These are phyloP conservation scores for Gymnosoma rotundatum DNA, from an alignment of 2,888 invertebrate genomes.

Conservation along the genomic window DNA sequence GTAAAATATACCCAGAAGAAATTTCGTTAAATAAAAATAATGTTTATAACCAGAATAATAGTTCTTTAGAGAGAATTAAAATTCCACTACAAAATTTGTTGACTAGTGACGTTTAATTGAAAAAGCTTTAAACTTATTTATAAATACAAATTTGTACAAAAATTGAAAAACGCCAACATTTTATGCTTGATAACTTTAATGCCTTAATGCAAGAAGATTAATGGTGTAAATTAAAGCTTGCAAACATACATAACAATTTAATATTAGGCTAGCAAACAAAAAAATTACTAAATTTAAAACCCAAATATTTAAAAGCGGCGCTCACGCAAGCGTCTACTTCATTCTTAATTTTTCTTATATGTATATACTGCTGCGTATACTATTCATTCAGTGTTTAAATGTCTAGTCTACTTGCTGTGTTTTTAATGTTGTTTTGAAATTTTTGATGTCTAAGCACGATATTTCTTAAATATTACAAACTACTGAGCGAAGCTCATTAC, in stretches of 20 bases:
- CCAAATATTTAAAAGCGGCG: constrained; percentile 35
- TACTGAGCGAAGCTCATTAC: neutral
- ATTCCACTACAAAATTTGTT: constrained; percentile 1
- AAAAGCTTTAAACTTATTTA: neutral
- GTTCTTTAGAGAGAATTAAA: neutral
- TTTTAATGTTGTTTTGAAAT: constrained; percentile 16
- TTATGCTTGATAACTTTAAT: constrained; percentile 45
- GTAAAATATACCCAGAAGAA: neutral
- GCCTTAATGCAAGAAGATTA: constrained; percentile 23
- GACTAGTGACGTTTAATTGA: neutral
- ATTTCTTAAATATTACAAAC: constrained; percentile 20
- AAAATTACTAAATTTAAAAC: constrained; percentile 6
- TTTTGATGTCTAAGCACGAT: constrained; percentile 28
- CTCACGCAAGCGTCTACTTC: constrained; percentile 62
- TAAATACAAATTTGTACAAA: constrained; percentile 32
- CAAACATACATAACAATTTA: constrained; percentile 4
- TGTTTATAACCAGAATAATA: neutral
- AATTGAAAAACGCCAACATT: constrained; percentile 33
- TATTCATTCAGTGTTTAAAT: constrained; percentile 32
- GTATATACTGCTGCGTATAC: constrained; percentile 20
- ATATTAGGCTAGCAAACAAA: constrained; percentile 8
- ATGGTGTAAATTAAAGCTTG: constrained; percentile 46
- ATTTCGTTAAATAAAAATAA: constrained; percentile 20
- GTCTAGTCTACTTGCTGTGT: constrained; percentile 17
- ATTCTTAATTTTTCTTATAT: constrained; percentile 31